A percentile compares a stretch with the other conserved stretches of the same genome.
Conservation (phyloP, 2,113 vertebrate species). For the Cyanocitta stelleri region DNA sequence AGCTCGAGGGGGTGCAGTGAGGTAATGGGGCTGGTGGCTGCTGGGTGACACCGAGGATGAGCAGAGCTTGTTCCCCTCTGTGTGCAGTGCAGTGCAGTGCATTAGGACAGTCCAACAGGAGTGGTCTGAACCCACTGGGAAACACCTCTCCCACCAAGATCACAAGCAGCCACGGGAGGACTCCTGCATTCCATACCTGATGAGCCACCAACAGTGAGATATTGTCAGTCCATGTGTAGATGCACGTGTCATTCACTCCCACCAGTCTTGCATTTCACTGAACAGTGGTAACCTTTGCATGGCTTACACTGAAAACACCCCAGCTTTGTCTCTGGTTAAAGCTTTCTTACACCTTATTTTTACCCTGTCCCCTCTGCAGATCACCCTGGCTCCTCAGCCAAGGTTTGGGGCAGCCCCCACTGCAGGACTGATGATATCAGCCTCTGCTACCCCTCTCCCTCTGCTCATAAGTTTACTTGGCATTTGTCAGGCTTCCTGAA, state of each 20-base stretch:
- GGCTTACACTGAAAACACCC: background rate
- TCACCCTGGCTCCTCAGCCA: background rate
- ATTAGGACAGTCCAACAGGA: background rate
- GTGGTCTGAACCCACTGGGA: rapidly evolving
- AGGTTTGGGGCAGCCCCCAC: background rate
- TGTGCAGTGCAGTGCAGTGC: background rate
- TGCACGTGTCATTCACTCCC: background rate
- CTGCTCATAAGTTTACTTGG: background rate
- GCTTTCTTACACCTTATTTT: background rate
- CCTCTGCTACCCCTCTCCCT: background rate
- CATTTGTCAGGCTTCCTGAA: background rate
- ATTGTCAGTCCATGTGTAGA: rapidly evolving
- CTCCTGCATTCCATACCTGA: background rate
- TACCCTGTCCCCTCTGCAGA: background rate
- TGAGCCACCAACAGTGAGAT: background rate
- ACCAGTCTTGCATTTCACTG: background rate
- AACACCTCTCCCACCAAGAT: background rate
- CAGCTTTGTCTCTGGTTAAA: background rate
- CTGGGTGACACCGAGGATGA: background rate
- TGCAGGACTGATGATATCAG: background rate
- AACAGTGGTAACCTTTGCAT: background rate
- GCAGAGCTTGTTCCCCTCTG: background rate
- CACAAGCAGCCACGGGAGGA: background rate
- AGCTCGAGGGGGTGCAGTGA: background rate
- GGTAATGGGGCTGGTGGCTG: background rate